These are phyloP conservation scores for Heteractis magnifica DNA, from an alignment of 92 coral and sea anemone species.

Conservation along the genomic window DNA sequence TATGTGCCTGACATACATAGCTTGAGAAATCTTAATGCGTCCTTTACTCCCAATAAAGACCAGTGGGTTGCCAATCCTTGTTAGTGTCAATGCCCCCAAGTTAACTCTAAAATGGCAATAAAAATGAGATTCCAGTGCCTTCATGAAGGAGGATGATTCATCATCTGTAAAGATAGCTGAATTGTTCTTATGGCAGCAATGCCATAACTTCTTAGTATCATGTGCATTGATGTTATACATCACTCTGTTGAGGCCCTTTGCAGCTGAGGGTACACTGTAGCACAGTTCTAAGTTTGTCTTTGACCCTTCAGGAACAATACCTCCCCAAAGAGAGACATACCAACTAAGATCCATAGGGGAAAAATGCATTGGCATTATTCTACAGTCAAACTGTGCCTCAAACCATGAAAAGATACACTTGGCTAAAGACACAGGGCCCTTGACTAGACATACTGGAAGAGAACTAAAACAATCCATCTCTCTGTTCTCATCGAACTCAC, in stretches of 20 bases:
- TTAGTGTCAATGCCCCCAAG: conserved; percentile 57
- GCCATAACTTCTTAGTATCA: conserved; percentile 81
- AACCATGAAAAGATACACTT: conserved; percentile 64
- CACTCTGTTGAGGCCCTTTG: conserved; percentile 63
- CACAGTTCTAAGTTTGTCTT: conserved; percentile 68
- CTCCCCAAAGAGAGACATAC: conserved; percentile 90
- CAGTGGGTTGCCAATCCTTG: conserved; percentile 73
- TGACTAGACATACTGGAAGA: conserved; percentile 80
- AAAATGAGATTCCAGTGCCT: conserved; percentile 78
- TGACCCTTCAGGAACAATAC: conserved; percentile 44
- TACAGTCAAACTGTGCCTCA: conserved; percentile 80
- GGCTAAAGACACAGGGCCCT: conserved; percentile 62
- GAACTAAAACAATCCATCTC: conserved; percentile 46
- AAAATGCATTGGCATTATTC: conserved; percentile 62
- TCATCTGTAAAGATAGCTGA: conserved; percentile 73
- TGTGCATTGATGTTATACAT: conserved; percentile 59
- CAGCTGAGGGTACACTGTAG: conserved; percentile 58
- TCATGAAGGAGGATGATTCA: conserved; percentile 71
- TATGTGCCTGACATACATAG: conserved; percentile 64
- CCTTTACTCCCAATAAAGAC: conserved; percentile 84
- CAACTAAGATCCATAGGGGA: conserved; percentile 82
- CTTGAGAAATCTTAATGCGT: conserved; percentile 74
- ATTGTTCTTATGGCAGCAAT: conserved; percentile 50
- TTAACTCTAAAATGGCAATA: conserved; percentile 86
- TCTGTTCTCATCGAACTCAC: conserved; percentile 35